Evolutionary conservation across 2,113 vertebrate species (phyloP).

Genomic region (Recurvirostra avosetta): DNA sequence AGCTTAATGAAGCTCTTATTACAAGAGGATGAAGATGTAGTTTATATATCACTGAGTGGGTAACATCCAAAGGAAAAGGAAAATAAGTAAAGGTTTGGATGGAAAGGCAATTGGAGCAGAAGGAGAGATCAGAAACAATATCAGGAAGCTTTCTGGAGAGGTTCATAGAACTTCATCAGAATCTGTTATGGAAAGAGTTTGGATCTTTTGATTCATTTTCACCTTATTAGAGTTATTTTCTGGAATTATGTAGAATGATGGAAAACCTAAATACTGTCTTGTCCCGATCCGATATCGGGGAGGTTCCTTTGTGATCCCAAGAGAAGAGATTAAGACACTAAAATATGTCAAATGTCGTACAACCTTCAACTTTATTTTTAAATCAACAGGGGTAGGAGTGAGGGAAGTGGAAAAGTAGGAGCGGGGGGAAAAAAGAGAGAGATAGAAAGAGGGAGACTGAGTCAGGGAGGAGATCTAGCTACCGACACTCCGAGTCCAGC

Average conservation of each 20-base stretch:
- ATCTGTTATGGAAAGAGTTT: not conserved
- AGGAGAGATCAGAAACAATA: not conserved
- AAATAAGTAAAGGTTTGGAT: not conserved
- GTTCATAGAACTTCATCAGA: not conserved
- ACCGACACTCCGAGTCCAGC: too few species aligned
- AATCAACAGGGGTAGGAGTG: too few species aligned
- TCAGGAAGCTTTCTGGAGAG: not conserved
- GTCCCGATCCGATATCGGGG: too few species aligned
- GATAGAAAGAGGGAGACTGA: too few species aligned
- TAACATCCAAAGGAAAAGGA: not conserved
- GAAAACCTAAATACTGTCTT: not conserved
- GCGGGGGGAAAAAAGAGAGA: too few species aligned
- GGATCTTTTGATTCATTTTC: not conserved
- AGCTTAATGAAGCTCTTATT: not conserved
- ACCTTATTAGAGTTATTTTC: not conserved
- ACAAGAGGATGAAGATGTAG: not conserved
- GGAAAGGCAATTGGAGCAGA: not conserved
- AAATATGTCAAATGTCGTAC: too few species aligned
- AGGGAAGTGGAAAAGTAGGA: too few species aligned
- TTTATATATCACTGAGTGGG: not conserved
- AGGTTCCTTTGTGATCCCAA: too few species aligned
- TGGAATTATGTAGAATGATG: not conserved
- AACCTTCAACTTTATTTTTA: too few species aligned
- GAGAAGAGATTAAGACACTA: too few species aligned
- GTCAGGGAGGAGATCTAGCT: too few species aligned